Evolutionary conservation across 2,888 invertebrate genomes (phyloP).

Genomic region (Pammene fasciana): DNA sequence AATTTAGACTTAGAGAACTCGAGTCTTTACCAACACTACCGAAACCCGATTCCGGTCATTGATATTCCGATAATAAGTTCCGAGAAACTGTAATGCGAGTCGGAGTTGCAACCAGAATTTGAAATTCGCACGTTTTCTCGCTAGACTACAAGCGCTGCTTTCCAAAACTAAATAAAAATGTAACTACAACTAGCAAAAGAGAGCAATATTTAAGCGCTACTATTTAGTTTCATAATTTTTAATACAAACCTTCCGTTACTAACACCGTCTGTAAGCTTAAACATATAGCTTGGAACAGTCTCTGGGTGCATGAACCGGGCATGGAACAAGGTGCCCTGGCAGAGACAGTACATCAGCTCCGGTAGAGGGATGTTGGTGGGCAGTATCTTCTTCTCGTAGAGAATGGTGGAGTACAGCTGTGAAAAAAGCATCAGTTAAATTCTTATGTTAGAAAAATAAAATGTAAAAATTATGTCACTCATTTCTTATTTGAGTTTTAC

Average conservation of each 20-base stretch:
- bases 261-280: slow-evolving; percentile 71
- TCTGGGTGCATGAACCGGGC: slow-evolving; percentile 74
- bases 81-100: too few species aligned
- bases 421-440: neutral
- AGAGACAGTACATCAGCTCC: slow-evolving; percentile 75
- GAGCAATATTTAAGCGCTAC: too few species aligned
- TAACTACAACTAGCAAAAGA: too few species aligned
- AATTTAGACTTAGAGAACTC: too few species aligned
- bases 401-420: slow-evolving; percentile 72
- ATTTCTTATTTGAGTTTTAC: too few species aligned
- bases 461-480: neutral
- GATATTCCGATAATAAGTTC: too few species aligned
- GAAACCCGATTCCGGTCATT: too few species aligned
- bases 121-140: too few species aligned
- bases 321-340: slow-evolving; percentile 76
- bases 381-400: slow-evolving; percentile 75
- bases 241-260: slow-evolving; percentile 74
- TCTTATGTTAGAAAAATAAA: neutral
- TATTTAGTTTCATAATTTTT: neutral
- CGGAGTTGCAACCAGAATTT: too few species aligned
- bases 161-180: too few species aligned
- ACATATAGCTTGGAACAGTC: slow-evolving; percentile 76
- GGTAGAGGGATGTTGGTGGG: slow-evolving; percentile 70
- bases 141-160: too few species aligned
- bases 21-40: too few species aligned